phyloP scores from a whole-genome alignment of 2,888 invertebrate genomes.

The Drosophila neotestacea region DNA sequence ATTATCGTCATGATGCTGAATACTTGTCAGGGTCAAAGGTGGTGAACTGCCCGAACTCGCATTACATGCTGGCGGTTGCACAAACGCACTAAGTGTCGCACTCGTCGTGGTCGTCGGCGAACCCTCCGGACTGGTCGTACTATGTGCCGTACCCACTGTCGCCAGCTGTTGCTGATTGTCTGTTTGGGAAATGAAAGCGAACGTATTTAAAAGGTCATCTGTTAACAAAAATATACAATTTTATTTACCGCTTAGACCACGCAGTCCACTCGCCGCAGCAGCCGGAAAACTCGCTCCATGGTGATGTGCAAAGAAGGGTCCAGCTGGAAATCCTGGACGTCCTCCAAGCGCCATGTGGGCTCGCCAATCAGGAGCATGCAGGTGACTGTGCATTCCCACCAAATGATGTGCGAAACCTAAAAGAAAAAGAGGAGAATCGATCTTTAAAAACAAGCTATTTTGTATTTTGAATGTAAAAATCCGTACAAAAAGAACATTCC shows the following conservation, averaged over 20 bases:
- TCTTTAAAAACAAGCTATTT: too few relatives aligned
- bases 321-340: conserved; percentile 82
- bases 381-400: conserved; percentile 89
- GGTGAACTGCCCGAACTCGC: conserved; percentile 84
- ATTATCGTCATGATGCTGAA: conserved; percentile 80
- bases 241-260: conserved; percentile 79
- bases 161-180: conserved; percentile 76
- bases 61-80: conserved; percentile 57
- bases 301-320: conserved; percentile 86
- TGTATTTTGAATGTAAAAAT: too few relatives aligned
- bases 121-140: conserved; percentile 90
- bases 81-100: conserved; percentile 65
- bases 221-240: neutral
- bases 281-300: conserved; percentile 86
- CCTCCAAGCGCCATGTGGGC: conserved; percentile 79
- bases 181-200: conserved; percentile 3
- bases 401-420: conserved; percentile 91
- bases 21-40: conserved; percentile 79
- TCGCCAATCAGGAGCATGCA: conserved; percentile 89
- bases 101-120: conserved; percentile 86
- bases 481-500: too few relatives aligned
- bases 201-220: neutral
- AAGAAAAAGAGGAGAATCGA: neutral
- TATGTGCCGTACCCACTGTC: conserved; percentile 86
- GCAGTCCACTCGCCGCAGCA: conserved; percentile 86